phyloP scores from a whole-genome alignment of 2,113 vertebrate species.

The Azemiops feae region DNA sequence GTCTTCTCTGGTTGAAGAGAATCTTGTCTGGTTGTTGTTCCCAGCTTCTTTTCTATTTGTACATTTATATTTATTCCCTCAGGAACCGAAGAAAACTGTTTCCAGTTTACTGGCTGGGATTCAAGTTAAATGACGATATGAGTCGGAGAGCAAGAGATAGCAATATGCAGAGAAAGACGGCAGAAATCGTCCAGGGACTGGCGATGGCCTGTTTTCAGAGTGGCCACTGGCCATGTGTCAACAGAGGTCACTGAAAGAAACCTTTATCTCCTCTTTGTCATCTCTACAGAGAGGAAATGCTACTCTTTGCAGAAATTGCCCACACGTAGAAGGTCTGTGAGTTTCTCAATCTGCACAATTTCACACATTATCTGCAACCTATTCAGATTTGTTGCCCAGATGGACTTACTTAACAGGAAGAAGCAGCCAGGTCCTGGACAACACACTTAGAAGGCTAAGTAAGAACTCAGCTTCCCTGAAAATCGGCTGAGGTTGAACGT shows the following conservation, averaged over 20 bases:
- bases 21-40: background rate
- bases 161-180: background rate
- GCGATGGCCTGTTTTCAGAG: background rate
- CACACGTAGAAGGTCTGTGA: background rate
- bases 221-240: background rate
- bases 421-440: background rate
- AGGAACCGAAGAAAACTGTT: conserved; percentile 10
- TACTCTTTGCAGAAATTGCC: background rate
- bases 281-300: background rate
- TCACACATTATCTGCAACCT: background rate
- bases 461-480: background rate
- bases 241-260: background rate
- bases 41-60: conserved; percentile 14
- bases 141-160: background rate
- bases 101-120: conserved; percentile 11
- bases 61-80: conserved; percentile 4
- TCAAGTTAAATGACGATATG: conserved; percentile 28
- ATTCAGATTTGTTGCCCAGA: no score
- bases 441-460: background rate
- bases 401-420: background rate
- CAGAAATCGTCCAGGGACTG: background rate
- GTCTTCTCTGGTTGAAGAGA: background rate
- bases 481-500: background rate
- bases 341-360: background rate
- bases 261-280: background rate